Evolutionary conservation across 2,113 vertebrate genomes (phyloP).

Genomic region (Plestiodon gilberti): DNA sequence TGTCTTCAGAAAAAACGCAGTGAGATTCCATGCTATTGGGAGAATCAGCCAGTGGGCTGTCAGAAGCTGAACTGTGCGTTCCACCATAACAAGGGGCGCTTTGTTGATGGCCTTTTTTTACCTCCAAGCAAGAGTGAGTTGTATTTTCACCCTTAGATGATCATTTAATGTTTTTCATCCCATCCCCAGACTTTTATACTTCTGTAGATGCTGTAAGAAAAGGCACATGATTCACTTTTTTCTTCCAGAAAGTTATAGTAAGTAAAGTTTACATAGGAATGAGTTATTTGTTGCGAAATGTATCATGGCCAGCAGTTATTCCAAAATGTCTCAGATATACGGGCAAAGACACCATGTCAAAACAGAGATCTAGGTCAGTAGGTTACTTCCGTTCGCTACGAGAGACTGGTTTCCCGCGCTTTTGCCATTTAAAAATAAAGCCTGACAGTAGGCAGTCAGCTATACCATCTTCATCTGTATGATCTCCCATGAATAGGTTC

Average conservation of each 20-base stretch:
- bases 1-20: slow-evolving; percentile 89
- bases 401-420: too few species aligned
- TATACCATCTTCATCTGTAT: too few species aligned
- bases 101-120: slow-evolving; percentile 85
- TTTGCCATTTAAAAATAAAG: too few species aligned
- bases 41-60: slow-evolving; percentile 92
- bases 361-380: too few species aligned
- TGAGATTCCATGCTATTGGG: slow-evolving; percentile 95
- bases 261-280: background rate
- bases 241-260: background rate
- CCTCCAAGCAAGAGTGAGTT: slow-evolving; percentile 87
- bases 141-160: background rate
- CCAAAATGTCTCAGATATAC: too few species aligned
- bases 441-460: too few species aligned
- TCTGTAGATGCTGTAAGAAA: background rate
- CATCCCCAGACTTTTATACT: background rate
- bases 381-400: too few species aligned
- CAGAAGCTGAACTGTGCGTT: slow-evolving; percentile 95
- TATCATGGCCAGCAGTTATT: too few species aligned
- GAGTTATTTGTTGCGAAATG: too few species aligned
- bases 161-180: background rate
- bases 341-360: too few species aligned
- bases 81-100: slow-evolving; percentile 87
- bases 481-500: too few species aligned
- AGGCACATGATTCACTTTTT: background rate